These are phyloP conservation scores for Tortricodes alternella DNA, from an alignment of 2,888 invertebrate species.

Conservation along the genomic window DNA sequence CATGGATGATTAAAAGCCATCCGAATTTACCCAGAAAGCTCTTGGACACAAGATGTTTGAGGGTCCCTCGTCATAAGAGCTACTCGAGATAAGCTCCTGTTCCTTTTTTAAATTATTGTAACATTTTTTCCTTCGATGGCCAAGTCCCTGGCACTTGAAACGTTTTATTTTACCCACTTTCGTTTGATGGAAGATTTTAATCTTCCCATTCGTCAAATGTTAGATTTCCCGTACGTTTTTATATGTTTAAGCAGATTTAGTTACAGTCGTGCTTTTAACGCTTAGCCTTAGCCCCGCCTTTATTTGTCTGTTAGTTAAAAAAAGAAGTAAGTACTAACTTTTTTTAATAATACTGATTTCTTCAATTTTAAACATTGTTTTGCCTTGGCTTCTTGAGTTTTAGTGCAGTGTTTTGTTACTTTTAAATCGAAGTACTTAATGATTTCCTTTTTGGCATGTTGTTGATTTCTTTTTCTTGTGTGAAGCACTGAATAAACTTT, in stretches of 20 bases:
- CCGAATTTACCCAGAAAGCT: constrained; percentile 30
- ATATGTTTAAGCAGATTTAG: neutral
- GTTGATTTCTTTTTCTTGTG: too few species aligned
- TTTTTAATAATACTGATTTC: too few species aligned
- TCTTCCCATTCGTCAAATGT: constrained; percentile 35
- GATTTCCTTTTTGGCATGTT: too few species aligned
- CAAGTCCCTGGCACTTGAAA: constrained; percentile 27
- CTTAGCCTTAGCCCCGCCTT: too few species aligned
- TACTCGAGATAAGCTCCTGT: constrained; percentile 46
- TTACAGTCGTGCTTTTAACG: neutral
- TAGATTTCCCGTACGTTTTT: neutral
- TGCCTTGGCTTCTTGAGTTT: too few species aligned
- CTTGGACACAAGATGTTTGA: constrained; percentile 36
- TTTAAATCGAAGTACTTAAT: too few species aligned
- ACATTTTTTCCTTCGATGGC: constrained; percentile 37
- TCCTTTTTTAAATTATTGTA: constrained; percentile 43
- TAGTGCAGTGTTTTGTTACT: too few species aligned
- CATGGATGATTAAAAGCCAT: constrained; percentile 28
- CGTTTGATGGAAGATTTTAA: constrained; percentile 39
- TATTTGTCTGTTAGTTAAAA: too few species aligned
- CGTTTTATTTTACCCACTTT: constrained; percentile 35
- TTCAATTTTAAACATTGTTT: too few species aligned
- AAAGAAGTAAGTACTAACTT: too few species aligned
- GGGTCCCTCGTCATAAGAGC: constrained; percentile 42
- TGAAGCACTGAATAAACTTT: too few species aligned